Conservation (phyloP, 2,888 invertebrate species). For the Gibbula magus region DNA sequence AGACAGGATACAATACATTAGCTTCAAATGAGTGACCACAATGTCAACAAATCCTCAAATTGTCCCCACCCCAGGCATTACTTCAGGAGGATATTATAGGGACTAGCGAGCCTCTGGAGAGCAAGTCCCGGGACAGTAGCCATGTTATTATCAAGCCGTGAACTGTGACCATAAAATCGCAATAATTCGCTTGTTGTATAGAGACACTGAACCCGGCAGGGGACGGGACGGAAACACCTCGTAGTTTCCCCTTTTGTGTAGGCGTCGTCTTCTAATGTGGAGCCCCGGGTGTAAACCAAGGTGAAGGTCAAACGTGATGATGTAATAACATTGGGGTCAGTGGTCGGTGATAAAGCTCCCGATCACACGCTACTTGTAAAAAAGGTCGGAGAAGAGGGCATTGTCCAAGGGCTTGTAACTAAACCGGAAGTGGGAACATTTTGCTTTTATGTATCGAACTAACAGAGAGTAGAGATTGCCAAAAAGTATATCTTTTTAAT, state of each 20-base stretch:
- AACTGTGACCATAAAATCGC: constrained; percentile 3
- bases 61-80: not conserved
- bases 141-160: not conserved
- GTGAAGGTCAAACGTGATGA: not conserved
- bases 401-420: too few relatives aligned
- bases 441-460: too few relatives aligned
- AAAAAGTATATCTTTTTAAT: too few relatives aligned
- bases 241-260: not conserved
- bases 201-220: not conserved
- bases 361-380: too few relatives aligned
- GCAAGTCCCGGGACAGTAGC: not conserved
- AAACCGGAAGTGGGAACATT: too few relatives aligned
- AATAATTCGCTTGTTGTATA: constrained; percentile 5
- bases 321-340: not conserved
- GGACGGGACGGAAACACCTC: not conserved
- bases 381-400: too few relatives aligned
- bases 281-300: not conserved
- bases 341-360: not conserved
- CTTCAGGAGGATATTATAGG: too few relatives aligned
- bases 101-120: too few relatives aligned
- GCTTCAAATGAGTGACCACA: too few relatives aligned
- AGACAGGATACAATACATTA: too few relatives aligned
- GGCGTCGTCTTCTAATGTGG: not conserved
- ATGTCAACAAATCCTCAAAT: too few relatives aligned
- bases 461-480: too few relatives aligned